Evolutionary conservation across 2,797 vertebrate genomes (phyloP).

Genomic region (Tinamus major): DNA sequence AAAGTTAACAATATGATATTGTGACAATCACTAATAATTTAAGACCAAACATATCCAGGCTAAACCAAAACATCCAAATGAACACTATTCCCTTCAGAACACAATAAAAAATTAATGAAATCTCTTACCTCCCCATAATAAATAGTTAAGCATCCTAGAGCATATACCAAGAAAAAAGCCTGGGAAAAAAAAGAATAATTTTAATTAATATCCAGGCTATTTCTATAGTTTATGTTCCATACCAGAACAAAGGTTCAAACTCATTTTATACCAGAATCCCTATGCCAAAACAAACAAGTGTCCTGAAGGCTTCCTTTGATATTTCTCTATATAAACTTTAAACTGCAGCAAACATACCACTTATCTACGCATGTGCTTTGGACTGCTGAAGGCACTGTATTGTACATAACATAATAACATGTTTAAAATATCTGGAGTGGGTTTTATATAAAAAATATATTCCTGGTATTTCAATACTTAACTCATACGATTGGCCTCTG

Average conservation of each 20-base stretch:
- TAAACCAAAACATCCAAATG: background rate
- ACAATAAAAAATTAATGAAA: background rate
- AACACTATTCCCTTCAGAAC: background rate
- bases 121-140: constrained; percentile 86
- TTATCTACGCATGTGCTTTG: background rate
- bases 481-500: background rate
- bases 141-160: constrained; percentile 90
- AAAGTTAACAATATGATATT: background rate
- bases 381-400: background rate
- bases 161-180: constrained; percentile 95
- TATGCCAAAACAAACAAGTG: background rate
- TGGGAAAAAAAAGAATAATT: constrained; percentile 55
- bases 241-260: background rate
- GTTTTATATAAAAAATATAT: background rate
- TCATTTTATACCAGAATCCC: background rate
- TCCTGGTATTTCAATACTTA: background rate
- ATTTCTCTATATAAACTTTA: background rate
- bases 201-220: background rate
- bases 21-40: background rate
- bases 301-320: background rate
- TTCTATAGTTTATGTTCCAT: background rate
- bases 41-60: background rate
- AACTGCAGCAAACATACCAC: background rate
- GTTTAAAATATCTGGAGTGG: background rate
- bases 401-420: accelerated